Percentiles rank a stretch among this genome's conserved stretches.
Evolutionary conservation across 2,888 invertebrate species (phyloP).

Genomic region (Stenoptilia bipunctidactyla): DNA sequence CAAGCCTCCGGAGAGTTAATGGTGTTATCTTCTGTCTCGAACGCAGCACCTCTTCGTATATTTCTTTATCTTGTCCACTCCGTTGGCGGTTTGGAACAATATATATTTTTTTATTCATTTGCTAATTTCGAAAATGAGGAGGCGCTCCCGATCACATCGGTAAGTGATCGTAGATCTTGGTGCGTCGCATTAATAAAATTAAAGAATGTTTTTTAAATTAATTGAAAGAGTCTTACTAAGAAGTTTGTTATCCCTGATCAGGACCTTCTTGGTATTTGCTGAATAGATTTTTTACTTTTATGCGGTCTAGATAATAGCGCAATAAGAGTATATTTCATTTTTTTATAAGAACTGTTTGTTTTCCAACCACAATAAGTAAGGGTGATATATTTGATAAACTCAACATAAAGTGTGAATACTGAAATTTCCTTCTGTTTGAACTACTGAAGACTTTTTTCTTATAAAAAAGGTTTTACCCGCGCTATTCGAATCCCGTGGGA

Average conservation of each 20-base stretch:
- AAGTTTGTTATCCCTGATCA: conserved; percentile 50
- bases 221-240: conserved; percentile 53
- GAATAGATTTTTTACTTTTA: not conserved
- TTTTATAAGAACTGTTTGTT: no score
- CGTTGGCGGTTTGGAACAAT: conserved; percentile 48
- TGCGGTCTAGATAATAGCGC: no score
- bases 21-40: conserved; percentile 65
- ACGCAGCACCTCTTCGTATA: conserved; percentile 70
- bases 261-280: conserved; percentile 22
- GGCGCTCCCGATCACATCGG: conserved; percentile 57
- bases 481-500: no score
- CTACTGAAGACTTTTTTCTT: no score
- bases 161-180: conserved; percentile 59
- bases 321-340: no score
- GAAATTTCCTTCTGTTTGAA: no score
- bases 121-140: conserved; percentile 70
- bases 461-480: no score
- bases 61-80: conserved; percentile 68
- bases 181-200: conserved; percentile 63
- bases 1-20: conserved; percentile 64
- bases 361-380: no score
- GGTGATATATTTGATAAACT: no score
- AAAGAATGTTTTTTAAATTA: conserved; percentile 67
- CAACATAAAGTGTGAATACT: no score
- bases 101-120: conserved; percentile 55